Base-by-base conservation (phyloP, 2,113 vertebrate species). In the Archocentrus centrarchus region DNA sequence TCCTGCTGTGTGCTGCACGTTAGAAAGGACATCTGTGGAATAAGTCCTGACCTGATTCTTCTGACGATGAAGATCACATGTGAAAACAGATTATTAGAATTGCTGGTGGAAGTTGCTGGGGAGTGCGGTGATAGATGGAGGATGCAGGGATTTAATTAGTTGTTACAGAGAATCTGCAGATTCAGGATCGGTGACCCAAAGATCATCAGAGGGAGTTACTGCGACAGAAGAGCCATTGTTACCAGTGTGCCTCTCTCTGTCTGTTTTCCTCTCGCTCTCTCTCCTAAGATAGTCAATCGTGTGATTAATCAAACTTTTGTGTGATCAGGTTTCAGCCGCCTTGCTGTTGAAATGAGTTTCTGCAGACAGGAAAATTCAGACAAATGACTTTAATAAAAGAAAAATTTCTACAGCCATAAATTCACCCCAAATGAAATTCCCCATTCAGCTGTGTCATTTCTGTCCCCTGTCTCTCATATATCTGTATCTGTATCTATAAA, bases 321-420 rank as follows among this genome's bases (percentile, higher is more conserved):
- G 27, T 53, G 68, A 73, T 73, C 68, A 8, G 27, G 68, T 73
- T 73, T 73, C 18, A 53, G 47, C 68, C 53, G 68, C 68, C 68
- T 20, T 53, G 47, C 47, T 53, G 68, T 32, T 73, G 68, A 73
- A 73, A 73, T 73, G 68, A 53, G 47, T 73, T 73, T 73, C 68
- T 32, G 32, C 68, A 73, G 68, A 53, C 5, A 39, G 73, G 14
- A n/a, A 64, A 55, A 80, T 58, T 60, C 57, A 77, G 75, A 77
- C 57, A 30, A 57, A 77, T 77, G 75, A 77, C 75, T 77, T 77
- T 77, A 59, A 60, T 77, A 59, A 77, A 77, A 41, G 68, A 53
- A 53, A 73, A 47, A 32, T 53, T 73, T 73, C 44, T 32, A 14
- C 68, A 6, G 17, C 47, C 18, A 55, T 73, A 73, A 73, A 73